Base-by-base conservation (phyloP, 2,113 vertebrate species). In the Bombycilla garrulus region DNA sequence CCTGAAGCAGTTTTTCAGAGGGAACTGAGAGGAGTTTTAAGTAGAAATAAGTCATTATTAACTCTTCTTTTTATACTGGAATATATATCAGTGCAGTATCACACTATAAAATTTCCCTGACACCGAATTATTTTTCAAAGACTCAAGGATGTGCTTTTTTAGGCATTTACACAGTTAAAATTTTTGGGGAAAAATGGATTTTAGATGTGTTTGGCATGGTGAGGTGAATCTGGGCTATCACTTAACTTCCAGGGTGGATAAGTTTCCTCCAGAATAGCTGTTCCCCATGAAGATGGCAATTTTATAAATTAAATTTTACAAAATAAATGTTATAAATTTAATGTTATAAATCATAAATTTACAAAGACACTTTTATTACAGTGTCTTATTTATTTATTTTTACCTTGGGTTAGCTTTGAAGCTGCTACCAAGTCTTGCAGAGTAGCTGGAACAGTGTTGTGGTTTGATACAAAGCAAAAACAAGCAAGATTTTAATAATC, bases 121-220 rank as follows among this genome's bases (percentile, higher is more conserved):
- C 38, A 58, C 42, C 58, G n/a, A 47, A 28, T 67, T 28, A 24
- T 48, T 36, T 77, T n/a, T 64, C 28, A 45, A 48, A 44, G 22
- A 4, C 9, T 65, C 21, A 21, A n/a, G 31, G 26, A n/a, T 82
- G 24, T 36, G 1, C 3, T 79, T 89, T 89, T 84, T 61, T 21
- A n/a, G 70, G 56, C n/a, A 28, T 14, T 48, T 18, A 6, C 2
- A 26, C 9, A 6, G 21, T 36, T 45, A 23, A 62, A 62, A 83
- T 50, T 71, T 17, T 35, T 51, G 36, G 14, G 6, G 1, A 0
- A 12, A 35, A 36, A 15, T 1, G 4, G 3, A 7, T 58, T 40
- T 44, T 25, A 4, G 36, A 2, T 23, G 36, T 20, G 3, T 40
- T 91, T 2, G 17, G 16, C 2, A 0, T 10, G 24, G 44, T 35